Evolutionary conservation across 2,888 invertebrate species (phyloP).

Genomic region (Sphaeridia pumilis): DNA sequence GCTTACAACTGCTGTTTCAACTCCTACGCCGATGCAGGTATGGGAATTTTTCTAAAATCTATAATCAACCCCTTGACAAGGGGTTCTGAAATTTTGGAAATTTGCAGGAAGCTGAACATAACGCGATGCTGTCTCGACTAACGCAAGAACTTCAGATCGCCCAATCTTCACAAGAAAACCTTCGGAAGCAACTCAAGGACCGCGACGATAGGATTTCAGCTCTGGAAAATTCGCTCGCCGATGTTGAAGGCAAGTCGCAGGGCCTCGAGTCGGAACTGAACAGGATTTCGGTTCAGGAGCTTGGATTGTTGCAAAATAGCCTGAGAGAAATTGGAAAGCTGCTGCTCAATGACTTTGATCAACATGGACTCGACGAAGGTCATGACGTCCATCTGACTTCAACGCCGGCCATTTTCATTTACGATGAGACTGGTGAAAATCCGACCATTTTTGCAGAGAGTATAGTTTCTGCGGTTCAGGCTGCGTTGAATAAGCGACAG

Average conservation of each 20-base stretch:
- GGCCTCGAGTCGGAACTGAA: constrained; percentile 29
- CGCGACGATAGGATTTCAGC: constrained; percentile 29
- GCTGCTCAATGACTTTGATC: constrained; percentile 64
- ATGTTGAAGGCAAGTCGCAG: constrained; percentile 24
- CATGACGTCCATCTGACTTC: constrained; percentile 40
- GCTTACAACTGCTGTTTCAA: constrained; percentile 26
- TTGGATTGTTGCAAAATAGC: constrained; percentile 71
- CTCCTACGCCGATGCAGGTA: constrained; percentile 34
- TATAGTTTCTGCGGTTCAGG: constrained; percentile 89
- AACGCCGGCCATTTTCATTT: constrained; percentile 39
- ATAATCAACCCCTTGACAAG: too few relatives aligned
- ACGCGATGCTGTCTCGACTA: constrained; percentile 30
- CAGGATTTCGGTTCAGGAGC: constrained; percentile 49
- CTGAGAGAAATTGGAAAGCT: constrained; percentile 83
- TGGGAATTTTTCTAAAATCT: too few relatives aligned
- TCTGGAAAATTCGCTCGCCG: constrained; percentile 27
- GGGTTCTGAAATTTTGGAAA: too few relatives aligned
- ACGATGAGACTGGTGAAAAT: constrained; percentile 35
- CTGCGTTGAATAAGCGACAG: constrained; percentile 85
- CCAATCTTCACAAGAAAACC: constrained; percentile 32
- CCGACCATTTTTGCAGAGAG: constrained; percentile 85
- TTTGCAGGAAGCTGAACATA: constrained; percentile 35
- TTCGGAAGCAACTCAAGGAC: constrained; percentile 34
- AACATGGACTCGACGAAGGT: constrained; percentile 43
- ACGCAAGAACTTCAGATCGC: constrained; percentile 34